Base-by-base conservation (phyloP, 2,113 vertebrate species). In the Ptychochromis oligacanthus region DNA sequence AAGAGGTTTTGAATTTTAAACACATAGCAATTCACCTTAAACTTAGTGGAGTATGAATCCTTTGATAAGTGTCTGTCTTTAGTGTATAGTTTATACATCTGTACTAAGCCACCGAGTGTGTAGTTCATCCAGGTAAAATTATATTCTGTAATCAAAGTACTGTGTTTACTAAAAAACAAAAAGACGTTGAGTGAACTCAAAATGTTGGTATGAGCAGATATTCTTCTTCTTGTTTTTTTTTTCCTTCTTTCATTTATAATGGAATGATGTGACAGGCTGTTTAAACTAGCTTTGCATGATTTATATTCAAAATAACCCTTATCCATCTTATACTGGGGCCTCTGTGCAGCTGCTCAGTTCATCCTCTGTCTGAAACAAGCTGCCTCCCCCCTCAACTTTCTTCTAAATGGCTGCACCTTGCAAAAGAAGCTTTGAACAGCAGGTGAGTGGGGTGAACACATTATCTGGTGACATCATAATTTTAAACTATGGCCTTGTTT, bases 1-100 rank as follows among this genome's bases (percentile, higher is more conserved):
- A 61, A 59, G 77, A 84, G 65, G 75, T 38, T 72, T 79, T 0
- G 43, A 82, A 57, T 87, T 91, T 85, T 14, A 52, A 81, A 83
- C 5, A 76, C 77, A 72, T 9, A 40, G 31, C 46, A 80, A 87
- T 74, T 85, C 58, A 58, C 59, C 74, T 77, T 56, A n/a, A 85
- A 87, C 82, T 87, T 52, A 24, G 59, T 15, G 55, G 18, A 55
- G 77, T 5, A 14, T 7, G 17, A 40, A 58, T 49, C 20, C 60
- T 88, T 77, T 85, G 78, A 88, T 79, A 67, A 72, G 61, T 72
- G 6, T 61, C 43, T 20, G 8, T 22, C 72, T 82, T 28, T 46
- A 28, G 31, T 46, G 49, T 43, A 52, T 52, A n/a, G n/a, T 40
- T 36, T n/a, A 81, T 36, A 43, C 64, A 43, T 17, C 36, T 77